phyloP scores from a whole-genome alignment of 2,113 vertebrate species.

The Onychostruthus taczanowskii region DNA sequence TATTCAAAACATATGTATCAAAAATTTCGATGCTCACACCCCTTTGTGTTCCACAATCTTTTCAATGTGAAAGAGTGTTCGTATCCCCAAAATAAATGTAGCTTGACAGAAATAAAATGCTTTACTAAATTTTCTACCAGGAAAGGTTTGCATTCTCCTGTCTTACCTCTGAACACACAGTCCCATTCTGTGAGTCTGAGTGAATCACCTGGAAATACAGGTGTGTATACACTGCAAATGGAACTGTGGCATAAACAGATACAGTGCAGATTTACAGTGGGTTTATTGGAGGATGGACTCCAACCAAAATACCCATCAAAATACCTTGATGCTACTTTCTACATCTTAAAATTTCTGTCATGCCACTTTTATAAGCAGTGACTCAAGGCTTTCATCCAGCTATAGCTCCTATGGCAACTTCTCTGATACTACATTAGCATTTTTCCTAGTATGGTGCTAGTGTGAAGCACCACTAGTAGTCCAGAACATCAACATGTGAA shows the following conservation, averaged over 20 bases:
- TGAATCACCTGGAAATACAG: conserved; percentile 59
- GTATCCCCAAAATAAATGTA: conserved; percentile 15
- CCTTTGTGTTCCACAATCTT: background rate
- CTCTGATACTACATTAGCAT: background rate
- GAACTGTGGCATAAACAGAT: conserved; percentile 20
- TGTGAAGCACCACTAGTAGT: background rate
- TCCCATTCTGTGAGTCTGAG: conserved; percentile 9
- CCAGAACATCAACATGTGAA: background rate
- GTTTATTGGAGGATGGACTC: conserved; percentile 51
- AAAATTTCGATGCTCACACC: background rate
- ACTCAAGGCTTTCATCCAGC: conserved; percentile 1
- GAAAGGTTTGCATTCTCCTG: conserved; percentile 16
- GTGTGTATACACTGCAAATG: background rate
- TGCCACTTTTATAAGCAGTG: background rate
- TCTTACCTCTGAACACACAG: conserved; percentile 26
- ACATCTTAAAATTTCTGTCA: conserved; percentile 35
- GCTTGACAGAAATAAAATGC: conserved; percentile 40
- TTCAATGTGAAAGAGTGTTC: conserved; percentile 8
- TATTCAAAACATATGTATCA: background rate
- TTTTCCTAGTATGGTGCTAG: background rate
- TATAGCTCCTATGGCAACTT: background rate
- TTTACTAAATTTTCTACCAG: conserved; percentile 22
- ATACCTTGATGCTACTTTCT: background rate
- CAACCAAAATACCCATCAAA: conserved; percentile 12
- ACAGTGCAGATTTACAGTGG: background rate